These are phyloP conservation scores for Enteromius anoplus DNA, from an alignment of 2,797 vertebrate species.

Conservation along the genomic window DNA sequence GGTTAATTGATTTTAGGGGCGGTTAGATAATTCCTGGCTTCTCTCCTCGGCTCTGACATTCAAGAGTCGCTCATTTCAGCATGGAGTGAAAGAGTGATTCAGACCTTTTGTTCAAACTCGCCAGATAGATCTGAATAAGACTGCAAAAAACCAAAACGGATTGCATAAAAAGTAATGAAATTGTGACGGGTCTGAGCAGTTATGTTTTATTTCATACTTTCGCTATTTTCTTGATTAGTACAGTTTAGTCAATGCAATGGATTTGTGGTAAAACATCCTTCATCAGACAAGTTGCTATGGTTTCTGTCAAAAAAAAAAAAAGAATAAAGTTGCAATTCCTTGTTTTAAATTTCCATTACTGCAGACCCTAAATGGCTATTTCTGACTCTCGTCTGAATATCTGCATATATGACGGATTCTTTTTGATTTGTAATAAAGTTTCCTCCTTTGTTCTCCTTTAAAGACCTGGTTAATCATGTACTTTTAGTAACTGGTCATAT, in stretches of 20 bases:
- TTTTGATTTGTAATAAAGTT: background rate
- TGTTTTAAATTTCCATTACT: background rate
- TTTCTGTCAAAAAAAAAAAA: background rate
- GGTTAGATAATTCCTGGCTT: slow-evolving; percentile 40
- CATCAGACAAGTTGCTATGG: background rate
- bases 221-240: background rate
- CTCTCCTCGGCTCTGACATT: slow-evolving; percentile 49
- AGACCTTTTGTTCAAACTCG: background rate
- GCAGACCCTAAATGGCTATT: background rate
- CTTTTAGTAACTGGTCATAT: slow-evolving; percentile 31
- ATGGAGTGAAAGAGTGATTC: slow-evolving; percentile 39
- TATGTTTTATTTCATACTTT: background rate
- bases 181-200: background rate
- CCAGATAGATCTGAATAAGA: slow-evolving; percentile 2
- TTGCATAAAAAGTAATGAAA: background rate
- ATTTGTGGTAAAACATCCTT: background rate
- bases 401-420: background rate
- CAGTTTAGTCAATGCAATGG: background rate
- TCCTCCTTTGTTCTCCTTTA: slow-evolving; percentile 4
- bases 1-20: slow-evolving; percentile 57
- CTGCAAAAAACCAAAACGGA: background rate
- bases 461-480: slow-evolving; percentile 14
- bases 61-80: slow-evolving; percentile 46
- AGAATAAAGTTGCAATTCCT: background rate
- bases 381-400: background rate